Evolutionary conservation across 2,797 vertebrate genomes (phyloP).

Genomic region (Pipistrellus pipistrellus): DNA sequence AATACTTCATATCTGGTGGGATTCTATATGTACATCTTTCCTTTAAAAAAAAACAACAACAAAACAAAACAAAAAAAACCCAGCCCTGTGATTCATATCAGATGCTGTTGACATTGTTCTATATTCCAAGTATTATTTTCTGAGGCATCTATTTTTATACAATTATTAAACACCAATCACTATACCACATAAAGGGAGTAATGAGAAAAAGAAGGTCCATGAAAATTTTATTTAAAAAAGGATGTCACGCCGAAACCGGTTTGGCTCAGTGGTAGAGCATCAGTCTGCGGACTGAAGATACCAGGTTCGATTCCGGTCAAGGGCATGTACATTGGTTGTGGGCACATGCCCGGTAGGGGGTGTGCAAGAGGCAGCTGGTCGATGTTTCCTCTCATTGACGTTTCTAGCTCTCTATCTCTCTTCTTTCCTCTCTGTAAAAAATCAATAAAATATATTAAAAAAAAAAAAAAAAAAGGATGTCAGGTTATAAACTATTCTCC

Average conservation of each 20-base stretch:
- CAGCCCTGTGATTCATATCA: not conserved
- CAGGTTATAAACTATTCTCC: not conserved
- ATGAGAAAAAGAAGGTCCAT: conserved; percentile 8
- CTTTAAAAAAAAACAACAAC: conserved; percentile 31
- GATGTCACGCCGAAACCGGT: no score
- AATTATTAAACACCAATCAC: conserved; percentile 37
- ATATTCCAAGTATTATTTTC: not conserved
- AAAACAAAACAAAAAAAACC: no score
- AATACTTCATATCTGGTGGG: not conserved
- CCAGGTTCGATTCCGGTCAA: no score
- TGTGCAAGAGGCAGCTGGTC: no score
- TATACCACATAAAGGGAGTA: not conserved
- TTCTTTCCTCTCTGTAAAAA: no score
- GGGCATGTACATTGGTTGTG: no score
- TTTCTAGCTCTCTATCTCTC: no score
- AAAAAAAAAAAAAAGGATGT: not conserved
- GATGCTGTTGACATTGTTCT: not conserved
- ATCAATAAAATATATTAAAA: no score
- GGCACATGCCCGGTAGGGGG: no score
- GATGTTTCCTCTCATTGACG: no score
- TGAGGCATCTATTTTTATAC: conserved; percentile 2
- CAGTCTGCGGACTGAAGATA: no score
- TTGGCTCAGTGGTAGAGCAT: no score
- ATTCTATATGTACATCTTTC: not conserved
- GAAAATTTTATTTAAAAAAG: not conserved